Evolutionary conservation across 2,888 invertebrate genomes (phyloP), one percentile per base, ranked within the genome.

Genomic region (Stenodema calcarata): DNA sequence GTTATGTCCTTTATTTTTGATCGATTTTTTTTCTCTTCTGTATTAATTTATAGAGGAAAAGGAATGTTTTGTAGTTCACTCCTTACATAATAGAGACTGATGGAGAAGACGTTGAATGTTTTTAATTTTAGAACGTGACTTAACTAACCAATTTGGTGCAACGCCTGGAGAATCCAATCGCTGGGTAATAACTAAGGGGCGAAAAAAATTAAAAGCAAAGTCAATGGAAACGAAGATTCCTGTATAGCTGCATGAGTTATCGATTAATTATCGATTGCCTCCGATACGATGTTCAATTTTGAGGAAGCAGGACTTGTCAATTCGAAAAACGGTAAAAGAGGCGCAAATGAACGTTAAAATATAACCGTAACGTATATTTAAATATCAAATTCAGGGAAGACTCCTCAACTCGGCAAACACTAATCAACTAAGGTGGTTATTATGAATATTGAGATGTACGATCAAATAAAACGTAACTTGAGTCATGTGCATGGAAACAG

Each of bases 61-160:
- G 44, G 70, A 73, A 70, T 70, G 42, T 70, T 62, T 78, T 44
- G 78, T 30, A 73, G 73, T 73, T 73, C 23, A 27, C 23, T 28
- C 42, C 50, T 80, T 80, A 80, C 80, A 80, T 80, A 80, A 80
- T 80, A 50, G 54, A 28, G 62, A 62, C 62, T 62, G 62, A 62
- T 62, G 62, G 12, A 23, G 80, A 30, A 30, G 80, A 54, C 30
- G 47, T 6, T 27, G 18, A 27, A 27, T 11, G 80, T 27, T 47
- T 73, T 84, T 84, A 75, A 84, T 42, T 84, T 82, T 73, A 84
- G 47, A 73, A 47, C 84, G 84, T 73, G 84, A 84, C 70, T 47
- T 70, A 82, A 82, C 82, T 47, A 41, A 30, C 82, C 82, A 82
- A 82, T 82, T 82, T 82, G 41, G 84, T 84, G 70, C 44, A 84